Conservation (phyloP, 2,113 vertebrate species). For the Erpornis zantholeuca region DNA sequence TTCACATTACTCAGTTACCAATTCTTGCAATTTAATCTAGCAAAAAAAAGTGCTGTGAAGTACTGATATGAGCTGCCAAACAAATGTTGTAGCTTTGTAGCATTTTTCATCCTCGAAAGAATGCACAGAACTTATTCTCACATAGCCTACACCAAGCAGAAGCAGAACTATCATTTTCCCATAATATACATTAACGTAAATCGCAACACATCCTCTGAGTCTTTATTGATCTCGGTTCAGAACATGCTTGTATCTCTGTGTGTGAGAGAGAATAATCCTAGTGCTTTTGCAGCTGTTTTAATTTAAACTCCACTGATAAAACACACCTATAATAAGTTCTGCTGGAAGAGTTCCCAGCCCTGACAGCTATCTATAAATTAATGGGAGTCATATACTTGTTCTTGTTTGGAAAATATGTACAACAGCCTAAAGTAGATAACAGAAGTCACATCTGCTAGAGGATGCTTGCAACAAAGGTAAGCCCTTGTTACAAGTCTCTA, state of each 20-base stretch:
- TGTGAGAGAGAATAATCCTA: not conserved
- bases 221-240: not conserved
- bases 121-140: not conserved
- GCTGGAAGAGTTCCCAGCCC: conserved; percentile 36
- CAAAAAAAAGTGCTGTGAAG: not conserved
- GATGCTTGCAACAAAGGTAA: not conserved
- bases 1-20: not conserved
- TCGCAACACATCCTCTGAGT: not conserved
- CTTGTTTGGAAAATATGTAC: conserved; percentile 3
- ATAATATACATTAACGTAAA: not conserved
- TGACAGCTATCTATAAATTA: conserved; percentile 49
- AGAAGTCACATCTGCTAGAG: not conserved
- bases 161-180: not conserved
- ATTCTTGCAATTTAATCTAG: not conserved
- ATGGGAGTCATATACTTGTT: not conserved
- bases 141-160: not conserved
- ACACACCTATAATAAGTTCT: conserved; percentile 44
- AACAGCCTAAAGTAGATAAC: not conserved
- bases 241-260: not conserved
- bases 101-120: not conserved
- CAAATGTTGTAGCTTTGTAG: not conserved
- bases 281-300: conserved; percentile 33
- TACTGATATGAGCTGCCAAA: not conserved
- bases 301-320: conserved; percentile 43
- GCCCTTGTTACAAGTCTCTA: not conserved